These are phyloP conservation scores for Bufo gargarizans DNA, from an alignment of 2,113 vertebrate species.

Conservation along the genomic window DNA sequence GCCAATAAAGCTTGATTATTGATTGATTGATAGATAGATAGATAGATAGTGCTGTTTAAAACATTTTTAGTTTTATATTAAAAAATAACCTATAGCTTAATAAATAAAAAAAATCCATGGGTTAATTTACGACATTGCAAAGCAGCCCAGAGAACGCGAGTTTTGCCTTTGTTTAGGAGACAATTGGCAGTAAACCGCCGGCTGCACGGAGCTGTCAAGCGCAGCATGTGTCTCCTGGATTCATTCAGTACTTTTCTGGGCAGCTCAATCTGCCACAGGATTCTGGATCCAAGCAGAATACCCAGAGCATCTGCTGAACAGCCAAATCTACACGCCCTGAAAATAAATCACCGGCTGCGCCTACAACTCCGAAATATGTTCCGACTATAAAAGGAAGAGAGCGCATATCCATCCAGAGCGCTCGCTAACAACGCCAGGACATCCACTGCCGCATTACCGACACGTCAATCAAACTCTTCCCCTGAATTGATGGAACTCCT, in stretches of 20 bases:
- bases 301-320: constrained; percentile 58
- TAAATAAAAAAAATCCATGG: background rate
- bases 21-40: too few species aligned
- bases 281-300: constrained; percentile 41
- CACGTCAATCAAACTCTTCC: background rate
- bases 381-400: constrained; percentile 26
- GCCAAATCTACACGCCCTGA: constrained; percentile 50
- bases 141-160: background rate
- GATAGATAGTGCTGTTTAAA: too few species aligned
- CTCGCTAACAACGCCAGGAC: constrained; percentile 18
- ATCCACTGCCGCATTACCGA: background rate
- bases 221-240: constrained; percentile 55
- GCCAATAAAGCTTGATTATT: too few species aligned
- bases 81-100: background rate
- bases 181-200: constrained; percentile 39
- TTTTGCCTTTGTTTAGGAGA: constrained; percentile 52
- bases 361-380: constrained; percentile 42
- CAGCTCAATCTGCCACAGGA: constrained; percentile 59
- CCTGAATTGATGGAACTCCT: background rate
- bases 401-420: constrained; percentile 5
- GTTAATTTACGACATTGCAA: constrained; percentile 11
- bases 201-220: constrained; percentile 51
- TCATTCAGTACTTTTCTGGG: constrained; percentile 57
- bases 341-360: constrained; percentile 55
- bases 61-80: too few species aligned